A percentile compares a stretch with the other conserved stretches of the same genome.
These are phyloP conservation scores for Ptilodon capucinus DNA, from an alignment of 2,888 invertebrate genomes.

Conservation along the genomic window DNA sequence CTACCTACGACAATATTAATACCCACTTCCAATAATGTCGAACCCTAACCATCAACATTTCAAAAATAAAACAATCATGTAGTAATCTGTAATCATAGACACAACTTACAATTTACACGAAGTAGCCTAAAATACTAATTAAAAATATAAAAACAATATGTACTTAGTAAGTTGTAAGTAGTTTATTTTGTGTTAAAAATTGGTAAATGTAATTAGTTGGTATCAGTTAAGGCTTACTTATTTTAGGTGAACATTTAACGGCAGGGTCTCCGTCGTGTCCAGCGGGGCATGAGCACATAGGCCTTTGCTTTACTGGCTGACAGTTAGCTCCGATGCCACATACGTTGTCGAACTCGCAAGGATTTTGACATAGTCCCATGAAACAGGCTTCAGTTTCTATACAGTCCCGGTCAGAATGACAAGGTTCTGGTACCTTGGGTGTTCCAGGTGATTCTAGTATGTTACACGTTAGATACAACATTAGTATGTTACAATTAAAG, in stretches of 20 bases:
- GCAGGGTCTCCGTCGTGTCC: conserved; percentile 92
- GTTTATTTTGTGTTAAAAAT: conserved; percentile 4
- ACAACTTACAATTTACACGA: neutral
- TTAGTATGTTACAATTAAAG: conserved; percentile 61
- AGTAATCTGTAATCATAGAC: too few species aligned
- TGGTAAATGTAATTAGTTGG: conserved; percentile 35
- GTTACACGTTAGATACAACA: conserved; percentile 66
- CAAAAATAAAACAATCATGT: too few species aligned
- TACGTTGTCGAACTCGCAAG: conserved; percentile 90
- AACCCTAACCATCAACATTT: too few species aligned
- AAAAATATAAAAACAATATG: neutral
- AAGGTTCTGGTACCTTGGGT: conserved; percentile 88
- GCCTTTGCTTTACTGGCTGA: conserved; percentile 91
- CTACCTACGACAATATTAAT: too few species aligned
- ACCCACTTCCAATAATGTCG: too few species aligned
- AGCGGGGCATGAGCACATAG: conserved; percentile 90
- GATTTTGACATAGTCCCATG: conserved; percentile 91
- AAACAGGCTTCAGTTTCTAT: conserved; percentile 92
- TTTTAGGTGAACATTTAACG: conserved; percentile 89
- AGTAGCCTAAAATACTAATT: neutral
- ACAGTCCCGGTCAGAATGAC: conserved; percentile 92
- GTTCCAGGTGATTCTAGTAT: conserved; percentile 87
- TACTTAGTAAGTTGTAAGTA: too few species aligned
- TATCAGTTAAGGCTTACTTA: conserved; percentile 85
- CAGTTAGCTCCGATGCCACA: conserved; percentile 90